Conservation (phyloP, 2,797 vertebrate genomes). For the Cossypha dichroa region DNA sequence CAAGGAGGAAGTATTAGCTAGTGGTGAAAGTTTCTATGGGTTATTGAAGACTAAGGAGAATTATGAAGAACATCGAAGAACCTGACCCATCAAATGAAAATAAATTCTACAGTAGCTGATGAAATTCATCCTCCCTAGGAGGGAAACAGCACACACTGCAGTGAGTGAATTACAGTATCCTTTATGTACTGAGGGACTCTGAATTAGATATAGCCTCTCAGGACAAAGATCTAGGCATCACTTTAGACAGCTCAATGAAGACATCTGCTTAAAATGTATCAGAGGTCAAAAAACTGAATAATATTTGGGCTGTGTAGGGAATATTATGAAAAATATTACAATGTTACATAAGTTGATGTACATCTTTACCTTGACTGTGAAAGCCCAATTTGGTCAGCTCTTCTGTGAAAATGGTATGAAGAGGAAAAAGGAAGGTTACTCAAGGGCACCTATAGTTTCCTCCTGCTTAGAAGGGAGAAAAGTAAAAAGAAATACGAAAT, state of each 20-base stretch:
- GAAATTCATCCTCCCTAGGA: not conserved
- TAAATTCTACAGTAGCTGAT: not conserved
- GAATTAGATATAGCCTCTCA: conserved; percentile 18
- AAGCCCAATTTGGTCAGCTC: conserved; percentile 17
- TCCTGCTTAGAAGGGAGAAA: not conserved
- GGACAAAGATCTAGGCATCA: conserved; percentile 31
- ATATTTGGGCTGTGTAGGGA: conserved; percentile 25
- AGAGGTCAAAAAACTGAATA: conserved; percentile 62
- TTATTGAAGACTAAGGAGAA: not conserved
- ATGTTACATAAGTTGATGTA: conserved; percentile 19
- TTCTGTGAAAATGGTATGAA: not conserved
- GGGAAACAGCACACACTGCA: not conserved
- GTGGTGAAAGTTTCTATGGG: not conserved
- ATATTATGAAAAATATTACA: conserved; percentile 50
- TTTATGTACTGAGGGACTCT: not conserved
- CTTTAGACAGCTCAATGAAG: conserved; percentile 21
- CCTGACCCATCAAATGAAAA: not conserved
- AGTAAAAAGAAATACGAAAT: not conserved
- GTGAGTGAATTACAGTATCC: not conserved
- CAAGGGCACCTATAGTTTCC: not conserved
- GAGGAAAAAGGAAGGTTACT: not conserved
- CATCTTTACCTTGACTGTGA: conserved; percentile 3
- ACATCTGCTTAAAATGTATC: conserved; percentile 41
- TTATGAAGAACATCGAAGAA: not conserved
- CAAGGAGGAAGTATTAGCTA: not conserved